Conservation (phyloP, 2,888 invertebrate genomes). For the Gisinianus flammeolus region DNA sequence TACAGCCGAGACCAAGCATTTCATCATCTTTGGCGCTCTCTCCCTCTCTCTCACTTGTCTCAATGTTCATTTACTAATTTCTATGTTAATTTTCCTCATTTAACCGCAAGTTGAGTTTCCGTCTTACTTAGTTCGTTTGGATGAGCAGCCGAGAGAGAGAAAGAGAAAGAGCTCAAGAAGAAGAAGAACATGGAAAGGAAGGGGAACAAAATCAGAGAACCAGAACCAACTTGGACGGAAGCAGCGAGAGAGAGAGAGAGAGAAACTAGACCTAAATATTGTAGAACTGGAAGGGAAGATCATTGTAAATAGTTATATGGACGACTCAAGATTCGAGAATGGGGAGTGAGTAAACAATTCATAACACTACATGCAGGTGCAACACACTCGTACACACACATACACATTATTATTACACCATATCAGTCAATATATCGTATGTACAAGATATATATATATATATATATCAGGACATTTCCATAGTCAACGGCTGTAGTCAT, state of each 20-base stretch:
- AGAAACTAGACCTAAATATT: neutral
- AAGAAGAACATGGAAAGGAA: no score
- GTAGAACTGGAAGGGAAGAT: neutral
- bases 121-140: neutral
- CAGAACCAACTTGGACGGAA: neutral
- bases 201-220: neutral
- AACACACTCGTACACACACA: no score
- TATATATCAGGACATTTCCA: no score
- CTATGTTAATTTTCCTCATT: slow-evolving; percentile 6
- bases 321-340: neutral
- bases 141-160: neutral
- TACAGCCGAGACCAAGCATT: neutral
- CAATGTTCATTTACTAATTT: neutral
- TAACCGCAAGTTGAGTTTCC: slow-evolving; percentile 1
- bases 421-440: no score
- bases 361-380: neutral
- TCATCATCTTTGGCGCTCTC: neutral
- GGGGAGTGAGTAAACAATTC: neutral
- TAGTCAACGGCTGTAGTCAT: no score
- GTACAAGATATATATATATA: no score
- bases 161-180: neutral
- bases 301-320: neutral
- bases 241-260: no score
- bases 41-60: neutral
- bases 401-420: no score